Conservation (phyloP, 2,113 vertebrate species). For the Heterotilapia buettikoferi region DNA sequence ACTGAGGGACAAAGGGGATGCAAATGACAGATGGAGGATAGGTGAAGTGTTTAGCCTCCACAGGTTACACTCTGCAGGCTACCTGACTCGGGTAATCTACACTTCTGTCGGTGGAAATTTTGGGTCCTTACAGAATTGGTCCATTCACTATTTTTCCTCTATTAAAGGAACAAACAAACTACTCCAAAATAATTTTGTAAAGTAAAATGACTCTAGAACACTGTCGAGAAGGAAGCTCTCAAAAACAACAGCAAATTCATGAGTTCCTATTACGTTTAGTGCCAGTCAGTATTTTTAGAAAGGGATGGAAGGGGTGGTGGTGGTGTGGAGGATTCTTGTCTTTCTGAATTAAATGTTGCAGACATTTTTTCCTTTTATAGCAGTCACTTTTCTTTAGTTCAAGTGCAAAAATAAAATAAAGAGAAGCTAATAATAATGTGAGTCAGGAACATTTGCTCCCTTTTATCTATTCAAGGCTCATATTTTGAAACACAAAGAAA, state of each 20-base stretch:
- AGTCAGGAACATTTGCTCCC: neutral
- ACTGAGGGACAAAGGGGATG: constrained; percentile 29
- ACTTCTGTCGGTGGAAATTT: neutral
- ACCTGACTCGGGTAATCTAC: neutral
- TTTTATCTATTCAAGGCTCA: neutral
- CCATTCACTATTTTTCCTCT: neutral
- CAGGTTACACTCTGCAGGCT: constrained; percentile 18
- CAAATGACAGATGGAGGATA: constrained; percentile 43
- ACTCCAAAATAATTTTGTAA: neutral
- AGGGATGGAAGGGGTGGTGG: neutral
- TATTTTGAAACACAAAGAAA: neutral
- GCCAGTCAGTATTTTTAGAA: neutral
- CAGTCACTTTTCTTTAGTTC: neutral
- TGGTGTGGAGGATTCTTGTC: neutral
- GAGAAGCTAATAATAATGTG: neutral
- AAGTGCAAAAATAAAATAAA: neutral
- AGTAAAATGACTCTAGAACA: neutral
- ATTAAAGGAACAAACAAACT: neutral
- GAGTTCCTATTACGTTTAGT: neutral
- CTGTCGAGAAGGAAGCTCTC: neutral
- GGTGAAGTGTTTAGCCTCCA: constrained; percentile 32
- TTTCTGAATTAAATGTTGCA: neutral
- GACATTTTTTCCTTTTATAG: neutral
- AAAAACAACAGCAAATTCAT: neutral
- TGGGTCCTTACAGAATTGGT: neutral